phyloP scores from a whole-genome alignment of 2,113 vertebrate species.

The Trogon surrucura region DNA sequence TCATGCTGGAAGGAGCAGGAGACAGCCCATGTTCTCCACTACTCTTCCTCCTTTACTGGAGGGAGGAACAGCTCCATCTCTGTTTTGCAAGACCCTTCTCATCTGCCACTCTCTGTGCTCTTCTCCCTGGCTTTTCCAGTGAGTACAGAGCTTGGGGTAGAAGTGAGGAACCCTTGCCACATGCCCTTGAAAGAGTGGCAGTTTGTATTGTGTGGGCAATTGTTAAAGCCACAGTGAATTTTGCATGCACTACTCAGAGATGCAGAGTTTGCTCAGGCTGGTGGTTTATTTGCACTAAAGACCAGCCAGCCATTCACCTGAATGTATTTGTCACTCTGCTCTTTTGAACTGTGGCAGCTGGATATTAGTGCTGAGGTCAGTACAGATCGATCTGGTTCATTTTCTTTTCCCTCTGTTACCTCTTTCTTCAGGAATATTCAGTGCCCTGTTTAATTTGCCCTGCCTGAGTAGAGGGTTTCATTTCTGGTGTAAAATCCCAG shows the following conservation, averaged over 20 bases:
- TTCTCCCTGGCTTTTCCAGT: neutral
- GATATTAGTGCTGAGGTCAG: neutral
- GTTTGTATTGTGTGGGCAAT: neutral
- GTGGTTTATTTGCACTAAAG: neutral
- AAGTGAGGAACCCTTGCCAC: neutral
- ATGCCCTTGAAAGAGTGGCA: neutral
- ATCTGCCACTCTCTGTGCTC: neutral
- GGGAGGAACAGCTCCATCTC: neutral
- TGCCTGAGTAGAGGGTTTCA: neutral
- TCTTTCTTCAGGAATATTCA: neutral
- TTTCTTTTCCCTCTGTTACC: neutral
- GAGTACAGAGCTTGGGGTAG: neutral
- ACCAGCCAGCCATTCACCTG: neutral
- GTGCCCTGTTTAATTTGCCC: neutral
- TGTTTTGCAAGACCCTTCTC: neutral
- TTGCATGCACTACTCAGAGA: neutral
- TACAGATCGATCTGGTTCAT: neutral
- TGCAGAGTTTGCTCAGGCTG: neutral
- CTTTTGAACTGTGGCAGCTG: neutral
- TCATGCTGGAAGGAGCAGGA: neutral
- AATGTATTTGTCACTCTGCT: neutral
- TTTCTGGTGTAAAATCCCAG: neutral
- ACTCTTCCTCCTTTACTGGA: neutral
- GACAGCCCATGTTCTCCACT: neutral
- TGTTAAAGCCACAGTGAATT: neutral